Evolutionary conservation across 2,113 vertebrate genomes (phyloP).

Genomic region (Podarcis muralis): DNA sequence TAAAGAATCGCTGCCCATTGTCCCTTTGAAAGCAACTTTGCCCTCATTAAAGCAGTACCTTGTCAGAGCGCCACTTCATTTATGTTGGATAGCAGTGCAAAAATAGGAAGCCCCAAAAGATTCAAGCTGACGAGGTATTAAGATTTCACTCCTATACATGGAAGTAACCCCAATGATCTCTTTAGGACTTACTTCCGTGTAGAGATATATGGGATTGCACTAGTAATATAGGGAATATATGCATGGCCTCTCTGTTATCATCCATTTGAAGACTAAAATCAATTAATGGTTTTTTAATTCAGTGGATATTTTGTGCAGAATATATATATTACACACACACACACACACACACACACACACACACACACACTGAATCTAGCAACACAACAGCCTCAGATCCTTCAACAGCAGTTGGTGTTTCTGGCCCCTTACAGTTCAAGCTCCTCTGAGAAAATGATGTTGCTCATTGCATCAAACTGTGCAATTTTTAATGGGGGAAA

Average conservation of each 20-base stretch:
- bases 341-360: no score
- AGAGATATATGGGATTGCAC: background rate
- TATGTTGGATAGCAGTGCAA: background rate
- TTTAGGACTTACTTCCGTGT: background rate
- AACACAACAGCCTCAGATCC: background rate
- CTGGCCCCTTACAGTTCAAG: background rate
- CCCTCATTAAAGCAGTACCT: background rate
- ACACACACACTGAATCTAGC: no score
- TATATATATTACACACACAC: no score
- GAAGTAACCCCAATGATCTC: no score
- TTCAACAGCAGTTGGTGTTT: background rate
- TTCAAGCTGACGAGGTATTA: background rate
- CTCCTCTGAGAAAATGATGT: background rate
- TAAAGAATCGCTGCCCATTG: slow-evolving; percentile 2
- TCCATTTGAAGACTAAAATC: background rate
- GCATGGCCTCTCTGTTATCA: background rate
- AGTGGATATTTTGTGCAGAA: background rate
- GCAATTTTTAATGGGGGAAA: background rate
- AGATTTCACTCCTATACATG: no score
- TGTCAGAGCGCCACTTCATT: background rate
- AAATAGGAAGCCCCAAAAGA: background rate
- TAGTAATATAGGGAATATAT: background rate
- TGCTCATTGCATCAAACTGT: background rate
- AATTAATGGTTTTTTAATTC: background rate
- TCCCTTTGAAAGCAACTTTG: background rate